Conservation (phyloP, 2,113 vertebrate species). For the Pandion haliaetus region DNA sequence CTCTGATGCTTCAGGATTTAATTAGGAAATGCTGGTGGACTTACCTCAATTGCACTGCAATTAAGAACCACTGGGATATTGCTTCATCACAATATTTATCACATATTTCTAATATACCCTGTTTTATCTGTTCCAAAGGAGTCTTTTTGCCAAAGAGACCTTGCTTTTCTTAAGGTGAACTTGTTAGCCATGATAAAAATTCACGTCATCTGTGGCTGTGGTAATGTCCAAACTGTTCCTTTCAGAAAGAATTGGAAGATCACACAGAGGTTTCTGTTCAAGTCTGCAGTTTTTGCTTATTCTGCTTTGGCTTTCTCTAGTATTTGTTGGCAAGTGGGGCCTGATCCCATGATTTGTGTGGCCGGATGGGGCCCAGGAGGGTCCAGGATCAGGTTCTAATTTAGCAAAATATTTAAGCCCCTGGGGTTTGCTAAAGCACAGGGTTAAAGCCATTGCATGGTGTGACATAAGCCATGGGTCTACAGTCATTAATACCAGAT, state of each 20-base stretch:
- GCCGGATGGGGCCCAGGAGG: neutral
- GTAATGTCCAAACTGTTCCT: conserved; percentile 49
- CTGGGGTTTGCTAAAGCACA: neutral
- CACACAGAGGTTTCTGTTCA: neutral
- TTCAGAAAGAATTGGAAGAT: conserved; percentile 51
- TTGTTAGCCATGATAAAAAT: conserved; percentile 54
- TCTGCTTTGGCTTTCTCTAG: neutral
- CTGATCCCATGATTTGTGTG: neutral
- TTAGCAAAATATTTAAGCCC: neutral
- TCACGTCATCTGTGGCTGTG: conserved; percentile 13
- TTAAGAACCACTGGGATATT: conserved; percentile 34
- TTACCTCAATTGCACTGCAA: neutral
- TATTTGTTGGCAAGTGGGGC: neutral
- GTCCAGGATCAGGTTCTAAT: neutral
- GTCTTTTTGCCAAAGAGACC: conserved; percentile 69
- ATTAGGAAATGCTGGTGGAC: conserved; percentile 14
- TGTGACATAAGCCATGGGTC: neutral
- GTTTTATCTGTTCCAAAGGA: conserved; percentile 63
- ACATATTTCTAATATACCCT: conserved; percentile 45
- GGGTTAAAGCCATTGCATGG: neutral
- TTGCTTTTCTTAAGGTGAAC: conserved; percentile 49
- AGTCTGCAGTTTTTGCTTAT: neutral
- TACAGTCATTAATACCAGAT: neutral
- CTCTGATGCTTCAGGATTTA: neutral
- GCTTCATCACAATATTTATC: conserved; percentile 51